These are phyloP conservation scores for Pluvianellus socialis DNA, from an alignment of 2,113 vertebrate species.

Conservation along the genomic window DNA sequence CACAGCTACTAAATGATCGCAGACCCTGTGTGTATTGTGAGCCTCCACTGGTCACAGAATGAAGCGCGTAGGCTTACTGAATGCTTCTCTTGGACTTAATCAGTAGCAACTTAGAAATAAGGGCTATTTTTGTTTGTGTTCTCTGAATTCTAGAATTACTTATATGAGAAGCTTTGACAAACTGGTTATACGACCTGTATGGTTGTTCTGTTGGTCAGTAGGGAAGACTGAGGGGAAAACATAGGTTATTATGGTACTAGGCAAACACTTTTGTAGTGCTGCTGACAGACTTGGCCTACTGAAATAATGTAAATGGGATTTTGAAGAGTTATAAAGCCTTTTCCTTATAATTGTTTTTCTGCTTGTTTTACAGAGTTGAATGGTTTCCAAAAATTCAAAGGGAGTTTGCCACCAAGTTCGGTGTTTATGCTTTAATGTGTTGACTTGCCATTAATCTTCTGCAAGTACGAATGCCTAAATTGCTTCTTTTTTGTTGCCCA, in stretches of 20 bases:
- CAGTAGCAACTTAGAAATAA: neutral
- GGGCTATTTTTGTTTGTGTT: neutral
- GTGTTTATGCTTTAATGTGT: neutral
- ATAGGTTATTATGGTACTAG: neutral
- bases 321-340: neutral
- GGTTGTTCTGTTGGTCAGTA: neutral
- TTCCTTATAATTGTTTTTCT: neutral
- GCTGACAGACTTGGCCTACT: neutral
- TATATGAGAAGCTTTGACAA: neutral
- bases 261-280: neutral
- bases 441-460: neutral
- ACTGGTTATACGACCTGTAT: neutral
- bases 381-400: neutral
- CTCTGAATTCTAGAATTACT: neutral
- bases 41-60: neutral
- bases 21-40: neutral
- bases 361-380: neutral
- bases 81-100: neutral
- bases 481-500: neutral
- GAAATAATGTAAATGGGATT: neutral
- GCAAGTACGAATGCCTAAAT: neutral
- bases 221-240: neutral
- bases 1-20: neutral
- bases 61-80: neutral
- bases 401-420: neutral